phyloP scores from a whole-genome alignment of 2,888 invertebrate genomes.

The Andricus curvator region DNA sequence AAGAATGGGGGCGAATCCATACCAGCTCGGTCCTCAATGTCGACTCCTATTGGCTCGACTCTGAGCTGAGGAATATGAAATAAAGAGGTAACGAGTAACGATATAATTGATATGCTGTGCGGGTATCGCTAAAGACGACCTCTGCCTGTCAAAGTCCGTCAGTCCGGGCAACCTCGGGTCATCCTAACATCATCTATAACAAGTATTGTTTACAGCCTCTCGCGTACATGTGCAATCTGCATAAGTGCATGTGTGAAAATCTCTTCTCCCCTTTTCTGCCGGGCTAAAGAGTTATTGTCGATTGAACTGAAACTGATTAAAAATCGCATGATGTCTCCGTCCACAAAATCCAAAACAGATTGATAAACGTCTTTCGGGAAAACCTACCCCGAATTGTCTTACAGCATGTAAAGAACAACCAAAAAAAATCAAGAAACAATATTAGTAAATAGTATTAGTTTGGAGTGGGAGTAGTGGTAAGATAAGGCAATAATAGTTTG shows the following conservation, averaged over 20 bases:
- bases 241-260: constrained; percentile 9
- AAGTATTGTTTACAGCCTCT: constrained; percentile 36
- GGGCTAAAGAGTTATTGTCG: constrained; percentile 1
- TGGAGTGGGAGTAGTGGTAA: not conserved
- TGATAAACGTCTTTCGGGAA: not conserved
- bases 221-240: constrained; percentile 30
- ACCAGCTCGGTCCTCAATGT: constrained; percentile 1
- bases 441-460: not conserved
- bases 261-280: not conserved
- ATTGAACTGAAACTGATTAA: constrained; percentile 32
- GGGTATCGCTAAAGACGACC: constrained; percentile 71
- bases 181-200: constrained; percentile 57
- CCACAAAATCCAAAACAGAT: not conserved
- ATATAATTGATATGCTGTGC: constrained; percentile 58
- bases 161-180: constrained; percentile 59
- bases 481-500: not conserved
- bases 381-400: not conserved
- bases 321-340: not conserved
- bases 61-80: not conserved
- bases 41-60: not conserved
- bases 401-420: not conserved
- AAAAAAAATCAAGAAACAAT: too few relatives aligned
- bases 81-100: constrained; percentile 51
- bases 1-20: constrained; percentile 1
- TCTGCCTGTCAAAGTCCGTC: constrained; percentile 74